phyloP scores from a whole-genome alignment of 2,888 invertebrate genomes.

The Nephrotoma flavescens region DNA sequence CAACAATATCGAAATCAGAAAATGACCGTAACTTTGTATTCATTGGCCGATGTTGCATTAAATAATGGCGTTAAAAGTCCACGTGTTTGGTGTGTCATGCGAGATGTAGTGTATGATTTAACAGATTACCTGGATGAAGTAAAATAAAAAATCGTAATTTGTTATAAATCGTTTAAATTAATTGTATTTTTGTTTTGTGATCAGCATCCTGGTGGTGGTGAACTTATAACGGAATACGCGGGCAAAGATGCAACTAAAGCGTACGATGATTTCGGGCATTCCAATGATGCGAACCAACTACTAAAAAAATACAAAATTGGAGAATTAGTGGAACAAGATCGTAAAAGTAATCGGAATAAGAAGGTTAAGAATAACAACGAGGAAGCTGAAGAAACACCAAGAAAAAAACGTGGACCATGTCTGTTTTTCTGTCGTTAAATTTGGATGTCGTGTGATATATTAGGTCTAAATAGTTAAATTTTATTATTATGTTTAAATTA shows the following conservation, averaged over 20 bases:
- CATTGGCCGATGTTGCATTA: constrained; percentile 40
- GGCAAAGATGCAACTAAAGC: constrained; percentile 51
- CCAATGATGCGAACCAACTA: constrained; percentile 42
- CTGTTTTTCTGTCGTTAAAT: not conserved
- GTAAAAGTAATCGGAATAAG: not conserved
- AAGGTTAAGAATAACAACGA: not conserved
- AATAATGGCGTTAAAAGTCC: constrained; percentile 41
- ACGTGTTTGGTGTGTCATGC: constrained; percentile 47
- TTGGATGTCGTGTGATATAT: not conserved
- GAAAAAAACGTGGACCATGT: not conserved
- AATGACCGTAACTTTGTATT: constrained; percentile 18
- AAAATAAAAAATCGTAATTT: constrained; percentile 6
- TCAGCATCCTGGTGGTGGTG: constrained; percentile 59
- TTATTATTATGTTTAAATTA: not conserved
- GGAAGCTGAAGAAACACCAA: not conserved
- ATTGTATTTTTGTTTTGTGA: not conserved
- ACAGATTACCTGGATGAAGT: constrained; percentile 46
- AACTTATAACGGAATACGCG: constrained; percentile 44
- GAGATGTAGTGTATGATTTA: constrained; percentile 52
- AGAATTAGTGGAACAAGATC: constrained; percentile 31
- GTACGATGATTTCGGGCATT: constrained; percentile 53
- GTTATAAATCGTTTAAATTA: not conserved
- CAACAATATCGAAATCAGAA: not conserved
- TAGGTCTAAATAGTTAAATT: not conserved
- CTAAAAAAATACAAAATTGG: constrained; percentile 49